Conservation (phyloP, 2,113 vertebrate genomes). For the Engraulis encrasicolus region DNA sequence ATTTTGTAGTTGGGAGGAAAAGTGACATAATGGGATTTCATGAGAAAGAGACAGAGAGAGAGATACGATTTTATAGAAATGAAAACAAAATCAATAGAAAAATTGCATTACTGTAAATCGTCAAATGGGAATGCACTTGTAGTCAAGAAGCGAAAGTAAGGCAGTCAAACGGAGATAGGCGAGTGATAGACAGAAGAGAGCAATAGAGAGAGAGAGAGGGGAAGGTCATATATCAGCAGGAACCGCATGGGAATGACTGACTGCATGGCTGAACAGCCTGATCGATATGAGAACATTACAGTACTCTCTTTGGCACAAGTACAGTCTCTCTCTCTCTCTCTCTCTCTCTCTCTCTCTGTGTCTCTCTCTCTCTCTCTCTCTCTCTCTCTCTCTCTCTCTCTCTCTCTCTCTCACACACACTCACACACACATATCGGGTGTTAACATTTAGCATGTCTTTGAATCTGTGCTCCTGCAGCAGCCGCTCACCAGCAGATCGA, state of each 20-base stretch:
- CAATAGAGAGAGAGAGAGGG: not conserved
- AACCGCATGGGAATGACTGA: conserved; percentile 59
- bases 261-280: conserved; percentile 37
- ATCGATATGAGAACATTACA: conserved; percentile 57
- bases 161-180: not conserved
- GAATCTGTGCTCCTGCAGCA: conserved; percentile 55
- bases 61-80: conserved; percentile 33
- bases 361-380: conserved; percentile 35
- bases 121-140: too few relatives aligned
- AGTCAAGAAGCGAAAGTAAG: not conserved
- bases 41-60: conserved; percentile 22
- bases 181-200: not conserved
- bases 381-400: not conserved
- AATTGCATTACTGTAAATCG: not conserved
- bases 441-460: conserved; percentile 46
- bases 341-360: not conserved
- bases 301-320: conserved; percentile 20
- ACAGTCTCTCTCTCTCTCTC: not conserved
- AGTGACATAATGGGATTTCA: too few relatives aligned
- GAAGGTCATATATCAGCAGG: conserved; percentile 51
- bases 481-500: conserved; percentile 88
- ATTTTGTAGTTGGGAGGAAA: too few relatives aligned
- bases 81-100: not conserved
- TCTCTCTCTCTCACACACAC: conserved; percentile 36
- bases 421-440: conserved; percentile 2